Evolutionary conservation across 2,113 vertebrate genomes (phyloP), one percentile per base, ranked within the genome.

Genomic region (Brachionichthys hirsutus): DNA sequence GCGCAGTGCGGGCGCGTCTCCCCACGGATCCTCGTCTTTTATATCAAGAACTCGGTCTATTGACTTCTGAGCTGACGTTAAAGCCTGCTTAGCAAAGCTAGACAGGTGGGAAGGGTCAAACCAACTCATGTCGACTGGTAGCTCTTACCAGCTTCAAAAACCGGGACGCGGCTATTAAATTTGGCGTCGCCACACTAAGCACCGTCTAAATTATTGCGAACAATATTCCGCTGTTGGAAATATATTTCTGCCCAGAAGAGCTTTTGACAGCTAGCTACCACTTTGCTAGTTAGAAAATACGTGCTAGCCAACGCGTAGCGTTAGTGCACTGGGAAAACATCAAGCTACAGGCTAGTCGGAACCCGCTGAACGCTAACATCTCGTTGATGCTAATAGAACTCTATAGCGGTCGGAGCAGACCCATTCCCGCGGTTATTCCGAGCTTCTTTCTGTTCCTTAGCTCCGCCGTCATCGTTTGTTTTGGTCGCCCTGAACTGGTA

Each of bases 31-130:
- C 70, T 95, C 97, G 53, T 95, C 94, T 86, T 98, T 90, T 70
- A 99, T 98, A 77, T 99, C 97, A 89, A 99, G 82, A 47, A 99
- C 97, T 62, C 97, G 88, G 83, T 99, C 96, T 75, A 99, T 99
- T 50, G 97, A 99, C 70, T 98, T 98, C 91, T 99, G 97, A 48
- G 97, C 97, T 81, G 94, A 92, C 43, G 95, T 96, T 78, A 99
- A 89, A 66, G 97, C 97, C 92, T 99, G 97, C 86, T 99, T 99
- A 50, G 96, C 96, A 73, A 99, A 99, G 82, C 90, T 98, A 53
- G 97, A 99, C 43, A 99, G 86, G 61, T 99, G 96, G 40, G 96
- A 94, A n/a, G 97, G 89, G 86, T 98, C 98, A 78, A 99, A 98
- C 97, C 97, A 99, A 81, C 96, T 99, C 97, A 98, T 98, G 11